Percentiles rank a stretch among this genome's conserved stretches.
Evolutionary conservation across 2,888 invertebrate genomes (phyloP).

Genomic region (Microctonus brassicae): DNA sequence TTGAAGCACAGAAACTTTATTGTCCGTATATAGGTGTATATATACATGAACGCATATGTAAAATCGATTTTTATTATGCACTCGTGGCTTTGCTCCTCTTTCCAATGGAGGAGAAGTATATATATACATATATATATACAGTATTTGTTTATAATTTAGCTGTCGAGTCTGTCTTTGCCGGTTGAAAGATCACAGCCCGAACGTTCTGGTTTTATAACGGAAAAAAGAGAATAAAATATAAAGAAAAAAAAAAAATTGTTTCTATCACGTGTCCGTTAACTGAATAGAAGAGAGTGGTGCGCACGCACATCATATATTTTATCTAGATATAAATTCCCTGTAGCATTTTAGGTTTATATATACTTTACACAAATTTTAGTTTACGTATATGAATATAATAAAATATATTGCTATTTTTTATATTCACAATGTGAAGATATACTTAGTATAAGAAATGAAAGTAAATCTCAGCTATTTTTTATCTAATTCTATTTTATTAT

Average conservation of each 20-base stretch:
- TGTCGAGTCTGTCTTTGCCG: neutral
- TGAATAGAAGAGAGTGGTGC: slow-evolving; percentile 1
- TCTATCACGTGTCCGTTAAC: too few relatives aligned
- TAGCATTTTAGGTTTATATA: slow-evolving; percentile 13
- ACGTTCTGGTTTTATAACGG: neutral
- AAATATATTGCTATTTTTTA: neutral
- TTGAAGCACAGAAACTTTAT: neutral
- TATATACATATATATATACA: too few relatives aligned
- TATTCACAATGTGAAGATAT: neutral
- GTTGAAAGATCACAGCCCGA: slow-evolving; percentile 5
- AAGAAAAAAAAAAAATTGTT: too few relatives aligned
- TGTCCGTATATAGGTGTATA: neutral
- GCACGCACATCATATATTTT: neutral
- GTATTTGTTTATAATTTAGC: neutral
- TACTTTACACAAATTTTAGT: slow-evolving; percentile 1
- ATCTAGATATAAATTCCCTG: slow-evolving; percentile 4
- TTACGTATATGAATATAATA: neutral
- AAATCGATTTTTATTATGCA: neutral
- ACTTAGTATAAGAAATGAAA: neutral
- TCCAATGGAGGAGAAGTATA: neutral
- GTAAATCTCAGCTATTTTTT: slow-evolving; percentile 7
- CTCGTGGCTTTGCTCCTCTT: neutral
- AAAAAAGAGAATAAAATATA: too few relatives aligned
- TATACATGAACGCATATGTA: neutral
- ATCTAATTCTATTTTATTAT: neutral